phyloP scores from a whole-genome alignment of 2,888 invertebrate species.

The Cerastoderma edule region DNA sequence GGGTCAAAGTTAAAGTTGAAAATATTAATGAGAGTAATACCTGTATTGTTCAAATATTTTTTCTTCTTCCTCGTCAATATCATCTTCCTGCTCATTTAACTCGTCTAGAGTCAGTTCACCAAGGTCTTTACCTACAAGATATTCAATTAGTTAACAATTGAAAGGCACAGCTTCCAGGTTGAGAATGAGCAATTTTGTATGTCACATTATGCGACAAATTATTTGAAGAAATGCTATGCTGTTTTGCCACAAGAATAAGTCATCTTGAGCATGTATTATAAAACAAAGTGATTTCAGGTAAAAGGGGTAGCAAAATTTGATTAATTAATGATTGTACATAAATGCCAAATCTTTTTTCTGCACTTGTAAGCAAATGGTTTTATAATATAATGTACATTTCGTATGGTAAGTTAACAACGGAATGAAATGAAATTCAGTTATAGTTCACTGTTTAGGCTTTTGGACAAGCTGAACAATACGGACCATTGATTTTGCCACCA shows the following conservation, averaged over 20 bases:
- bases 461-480: no score
- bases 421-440: no score
- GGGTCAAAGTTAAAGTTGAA: no score
- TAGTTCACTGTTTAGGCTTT: no score
- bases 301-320: no score
- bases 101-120: conserved; percentile 93
- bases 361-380: no score
- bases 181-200: not conserved
- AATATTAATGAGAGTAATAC: conserved; percentile 56
- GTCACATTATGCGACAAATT: no score
- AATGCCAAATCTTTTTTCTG: no score
- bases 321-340: no score
- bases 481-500: no score
- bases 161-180: not conserved
- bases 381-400: no score
- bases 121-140: conserved; percentile 86
- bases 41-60: conserved; percentile 92
- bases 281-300: not conserved
- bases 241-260: not conserved
- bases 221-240: not conserved
- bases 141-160: not conserved
- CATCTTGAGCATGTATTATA: not conserved
- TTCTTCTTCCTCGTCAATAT: conserved; percentile 93
- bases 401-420: no score
- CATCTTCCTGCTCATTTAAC: conserved; percentile 95